These are phyloP conservation scores for Brachyistius frenatus DNA, from an alignment of 2,113 vertebrate species.

Conservation along the genomic window DNA sequence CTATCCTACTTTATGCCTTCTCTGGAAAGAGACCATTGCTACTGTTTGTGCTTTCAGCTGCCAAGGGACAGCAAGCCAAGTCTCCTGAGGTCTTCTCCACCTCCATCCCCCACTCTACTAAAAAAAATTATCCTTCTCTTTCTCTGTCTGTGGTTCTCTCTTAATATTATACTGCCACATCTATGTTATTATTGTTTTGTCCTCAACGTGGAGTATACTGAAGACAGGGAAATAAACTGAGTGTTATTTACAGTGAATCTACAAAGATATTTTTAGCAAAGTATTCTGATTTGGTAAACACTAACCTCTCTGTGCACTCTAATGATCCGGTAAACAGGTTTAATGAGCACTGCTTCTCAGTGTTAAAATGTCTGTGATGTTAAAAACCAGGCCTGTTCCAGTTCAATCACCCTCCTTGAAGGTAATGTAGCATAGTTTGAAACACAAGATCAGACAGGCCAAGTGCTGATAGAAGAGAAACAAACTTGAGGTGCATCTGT, in stretches of 20 bases:
- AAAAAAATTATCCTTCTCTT: conserved; percentile 3
- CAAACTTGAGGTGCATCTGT: neutral
- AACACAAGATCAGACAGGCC: neutral
- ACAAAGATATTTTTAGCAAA: neutral
- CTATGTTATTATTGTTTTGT: neutral
- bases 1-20: conserved; percentile 8
- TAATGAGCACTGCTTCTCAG: conserved; percentile 20
- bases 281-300: neutral
- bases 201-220: neutral
- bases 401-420: conserved; percentile 1
- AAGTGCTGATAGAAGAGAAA: neutral
- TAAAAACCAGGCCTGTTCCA: conserved; percentile 5
- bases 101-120: conserved; percentile 29
- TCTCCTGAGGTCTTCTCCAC: conserved; percentile 43
- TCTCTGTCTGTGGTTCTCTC: neutral
- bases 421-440: neutral
- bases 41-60: conserved; percentile 32
- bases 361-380: neutral
- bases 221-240: neutral
- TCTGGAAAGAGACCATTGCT: conserved; percentile 27
- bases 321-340: conserved; percentile 27
- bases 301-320: neutral
- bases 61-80: conserved; percentile 41
- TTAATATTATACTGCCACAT: neutral
- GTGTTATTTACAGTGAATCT: neutral